Percentiles rank a stretch among this genome's conserved stretches.
Conservation (phyloP, 2,797 vertebrate genomes). For the Esox masquinongy region DNA sequence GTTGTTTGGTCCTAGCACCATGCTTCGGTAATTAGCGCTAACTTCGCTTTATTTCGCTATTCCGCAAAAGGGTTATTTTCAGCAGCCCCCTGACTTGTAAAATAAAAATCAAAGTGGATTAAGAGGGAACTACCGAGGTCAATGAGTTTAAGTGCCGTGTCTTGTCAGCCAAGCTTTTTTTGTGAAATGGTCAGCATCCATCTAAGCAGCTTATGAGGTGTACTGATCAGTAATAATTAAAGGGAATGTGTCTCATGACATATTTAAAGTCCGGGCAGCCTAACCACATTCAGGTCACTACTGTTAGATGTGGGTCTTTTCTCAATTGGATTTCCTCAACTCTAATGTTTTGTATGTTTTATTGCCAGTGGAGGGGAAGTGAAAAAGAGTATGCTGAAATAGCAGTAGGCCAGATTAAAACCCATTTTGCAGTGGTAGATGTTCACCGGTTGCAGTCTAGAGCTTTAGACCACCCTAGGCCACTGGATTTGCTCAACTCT, state of each 20-base stretch:
- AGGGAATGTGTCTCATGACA: conserved; percentile 66
- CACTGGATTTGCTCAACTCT: too few relatives aligned
- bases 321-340: too few relatives aligned
- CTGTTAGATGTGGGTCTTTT: conserved; percentile 54
- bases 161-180: conserved; percentile 45
- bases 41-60: conserved; percentile 49
- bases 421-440: too few relatives aligned
- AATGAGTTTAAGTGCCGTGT: conserved; percentile 58
- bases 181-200: conserved; percentile 56
- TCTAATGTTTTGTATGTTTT: too few relatives aligned
- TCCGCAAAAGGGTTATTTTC: conserved; percentile 51
- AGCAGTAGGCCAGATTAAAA: too few relatives aligned
- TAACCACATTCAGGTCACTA: conserved; percentile 17
- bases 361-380: too few relatives aligned
- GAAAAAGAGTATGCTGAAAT: too few relatives aligned
- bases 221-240: conserved; percentile 66
- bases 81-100: conserved; percentile 55
- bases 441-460: too few relatives aligned
- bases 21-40: conserved; percentile 45
- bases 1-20: conserved; percentile 5
- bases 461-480: too few relatives aligned
- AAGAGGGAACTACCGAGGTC: conserved; percentile 53
- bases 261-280: conserved; percentile 61
- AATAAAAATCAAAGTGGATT: conserved; percentile 63
- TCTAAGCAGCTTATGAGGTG: conserved; percentile 63